Evolutionary conservation across 2,113 vertebrate species (phyloP).

Genomic region (Leucopsar rothschildi): DNA sequence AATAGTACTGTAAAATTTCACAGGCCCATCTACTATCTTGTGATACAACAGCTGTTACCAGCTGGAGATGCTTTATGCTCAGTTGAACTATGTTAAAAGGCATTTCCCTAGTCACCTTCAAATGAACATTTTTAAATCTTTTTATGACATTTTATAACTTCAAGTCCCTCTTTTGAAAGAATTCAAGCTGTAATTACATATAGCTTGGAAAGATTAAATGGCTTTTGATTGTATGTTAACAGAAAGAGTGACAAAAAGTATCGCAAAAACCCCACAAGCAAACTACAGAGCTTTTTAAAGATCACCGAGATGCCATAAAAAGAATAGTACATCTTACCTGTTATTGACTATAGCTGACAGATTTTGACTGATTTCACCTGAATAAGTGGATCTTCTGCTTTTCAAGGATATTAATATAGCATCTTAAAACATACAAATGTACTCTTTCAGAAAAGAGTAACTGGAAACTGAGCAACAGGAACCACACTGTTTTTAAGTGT

Average conservation of each 20-base stretch:
- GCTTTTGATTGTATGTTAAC: neutral
- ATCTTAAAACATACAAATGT: neutral
- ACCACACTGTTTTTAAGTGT: neutral
- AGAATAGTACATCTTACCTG: neutral
- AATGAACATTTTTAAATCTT: neutral
- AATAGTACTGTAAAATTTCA: neutral
- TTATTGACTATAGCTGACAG: neutral
- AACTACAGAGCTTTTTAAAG: neutral
- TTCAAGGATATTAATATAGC: neutral
- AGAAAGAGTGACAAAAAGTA: neutral
- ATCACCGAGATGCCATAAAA: neutral
- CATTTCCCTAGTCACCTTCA: neutral
- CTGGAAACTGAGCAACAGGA: neutral
- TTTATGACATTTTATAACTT: neutral
- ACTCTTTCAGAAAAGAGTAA: neutral
- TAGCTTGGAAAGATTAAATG: neutral
- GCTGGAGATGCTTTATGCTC: neutral
- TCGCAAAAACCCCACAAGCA: neutral
- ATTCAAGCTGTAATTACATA: neutral
- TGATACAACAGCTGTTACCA: constrained; percentile 44
- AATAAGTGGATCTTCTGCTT: neutral
- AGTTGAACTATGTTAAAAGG: neutral
- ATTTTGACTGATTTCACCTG: neutral
- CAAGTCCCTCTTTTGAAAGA: neutral
- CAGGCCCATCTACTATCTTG: neutral